These are phyloP conservation scores for Gracilinanus agilis DNA, from an alignment of 2,113 vertebrate genomes.

Conservation along the genomic window DNA sequence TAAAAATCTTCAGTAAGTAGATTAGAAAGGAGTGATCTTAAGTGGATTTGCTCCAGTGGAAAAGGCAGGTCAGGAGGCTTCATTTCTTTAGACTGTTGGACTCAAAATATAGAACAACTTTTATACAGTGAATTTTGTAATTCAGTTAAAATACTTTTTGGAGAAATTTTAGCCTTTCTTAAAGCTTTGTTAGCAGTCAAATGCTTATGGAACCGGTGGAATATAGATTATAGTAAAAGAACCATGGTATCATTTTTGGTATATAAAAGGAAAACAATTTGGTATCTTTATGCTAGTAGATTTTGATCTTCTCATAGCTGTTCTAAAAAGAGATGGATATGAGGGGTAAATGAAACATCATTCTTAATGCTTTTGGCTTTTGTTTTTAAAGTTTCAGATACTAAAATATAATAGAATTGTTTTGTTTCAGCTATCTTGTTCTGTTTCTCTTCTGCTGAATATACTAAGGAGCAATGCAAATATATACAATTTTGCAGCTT, in stretches of 20 bases:
- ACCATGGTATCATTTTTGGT: not conserved
- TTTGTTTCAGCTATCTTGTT: not conserved
- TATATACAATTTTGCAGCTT: not conserved
- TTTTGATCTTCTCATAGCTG: not conserved
- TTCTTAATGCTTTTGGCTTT: not conserved
- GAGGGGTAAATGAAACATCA: not conserved
- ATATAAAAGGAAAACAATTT: not conserved
- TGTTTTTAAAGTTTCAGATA: not conserved
- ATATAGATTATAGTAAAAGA: not conserved
- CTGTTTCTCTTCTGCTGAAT: not conserved
- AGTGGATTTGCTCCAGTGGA: not conserved
- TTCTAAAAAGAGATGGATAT: not conserved
- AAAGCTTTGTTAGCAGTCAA: not conserved
- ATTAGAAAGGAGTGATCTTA: not conserved
- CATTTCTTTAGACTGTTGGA: not conserved
- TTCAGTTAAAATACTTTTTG: not conserved
- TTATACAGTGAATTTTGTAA: not conserved
- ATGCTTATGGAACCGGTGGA: not conserved
- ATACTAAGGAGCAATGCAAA: not conserved
- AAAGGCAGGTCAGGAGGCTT: not conserved
- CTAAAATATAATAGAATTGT: not conserved
- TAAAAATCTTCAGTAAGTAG: not conserved
- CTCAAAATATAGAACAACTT: not conserved
- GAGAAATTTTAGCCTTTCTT: not conserved
- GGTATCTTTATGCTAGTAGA: not conserved